Conservation (phyloP, 1,140 invertebrate species). For the Drosophila auraria region DNA sequence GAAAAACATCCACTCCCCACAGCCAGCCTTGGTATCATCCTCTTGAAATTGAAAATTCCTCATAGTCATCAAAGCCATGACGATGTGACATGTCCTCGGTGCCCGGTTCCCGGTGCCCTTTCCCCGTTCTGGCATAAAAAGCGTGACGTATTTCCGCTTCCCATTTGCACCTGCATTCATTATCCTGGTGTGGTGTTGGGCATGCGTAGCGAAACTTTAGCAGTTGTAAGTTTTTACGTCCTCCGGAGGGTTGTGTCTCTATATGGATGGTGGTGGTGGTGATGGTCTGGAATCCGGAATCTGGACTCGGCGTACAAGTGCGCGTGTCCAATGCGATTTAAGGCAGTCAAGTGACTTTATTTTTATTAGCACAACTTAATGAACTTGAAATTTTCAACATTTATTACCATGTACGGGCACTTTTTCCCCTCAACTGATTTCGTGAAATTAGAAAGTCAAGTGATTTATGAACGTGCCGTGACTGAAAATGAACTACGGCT, state of each 20-base stretch:
- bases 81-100: conserved; percentile 46
- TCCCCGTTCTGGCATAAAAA: conserved; percentile 52
- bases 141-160: conserved; percentile 79
- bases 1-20: conserved; percentile 26
- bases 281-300: conserved; percentile 10
- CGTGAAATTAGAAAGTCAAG: conserved; percentile 74
- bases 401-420: conserved; percentile 60
- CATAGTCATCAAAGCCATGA: conserved; percentile 65
- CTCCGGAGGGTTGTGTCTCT: conserved; percentile 25
- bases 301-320: conserved; percentile 62
- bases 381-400: conserved; percentile 80
- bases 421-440: conserved; percentile 25
- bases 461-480: conserved; percentile 75
- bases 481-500: conserved; percentile 41
- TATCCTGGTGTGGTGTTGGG: conserved; percentile 62
- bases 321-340: conserved; percentile 76
- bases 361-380: conserved; percentile 84
- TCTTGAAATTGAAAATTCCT: conserved; percentile 80
- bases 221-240: conserved; percentile 71
- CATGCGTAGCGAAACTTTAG: conserved; percentile 74
- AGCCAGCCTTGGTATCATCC: conserved; percentile 23
- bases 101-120: conserved; percentile 25
- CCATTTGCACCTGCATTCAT: conserved; percentile 81
- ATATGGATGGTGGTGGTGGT: conserved; percentile 6
- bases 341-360: conserved; percentile 81